A percentile compares a stretch with the other conserved stretches of the same genome.
These are phyloP conservation scores for Barnardius zonarius DNA, from an alignment of 2,113 vertebrate species.

Conservation along the genomic window DNA sequence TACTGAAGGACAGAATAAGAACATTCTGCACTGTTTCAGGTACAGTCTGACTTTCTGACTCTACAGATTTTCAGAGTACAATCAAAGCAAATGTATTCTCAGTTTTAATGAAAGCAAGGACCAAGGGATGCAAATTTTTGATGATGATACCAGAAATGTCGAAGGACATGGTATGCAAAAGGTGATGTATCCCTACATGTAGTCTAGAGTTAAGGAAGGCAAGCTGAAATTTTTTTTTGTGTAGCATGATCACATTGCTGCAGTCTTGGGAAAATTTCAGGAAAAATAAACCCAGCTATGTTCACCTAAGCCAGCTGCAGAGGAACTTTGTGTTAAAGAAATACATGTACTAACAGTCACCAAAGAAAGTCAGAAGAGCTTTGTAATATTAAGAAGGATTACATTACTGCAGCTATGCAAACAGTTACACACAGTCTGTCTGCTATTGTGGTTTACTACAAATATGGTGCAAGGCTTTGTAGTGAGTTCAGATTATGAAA, in stretches of 20 bases:
- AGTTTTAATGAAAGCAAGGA: neutral
- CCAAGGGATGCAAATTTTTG: neutral
- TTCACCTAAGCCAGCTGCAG: neutral
- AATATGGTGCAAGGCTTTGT: neutral
- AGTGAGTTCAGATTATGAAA: conserved; percentile 7
- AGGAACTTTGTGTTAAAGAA: neutral
- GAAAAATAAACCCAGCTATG: neutral
- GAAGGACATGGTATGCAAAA: neutral
- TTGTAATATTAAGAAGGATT: neutral
- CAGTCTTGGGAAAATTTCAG: neutral
- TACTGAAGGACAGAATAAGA: neutral
- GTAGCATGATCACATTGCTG: neutral
- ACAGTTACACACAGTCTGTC: neutral
- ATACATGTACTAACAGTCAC: neutral
- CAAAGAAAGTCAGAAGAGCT: neutral
- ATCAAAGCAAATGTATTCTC: neutral
- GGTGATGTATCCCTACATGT: neutral
- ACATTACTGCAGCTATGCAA: neutral
- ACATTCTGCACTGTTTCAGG: neutral
- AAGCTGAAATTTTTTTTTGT: neutral
- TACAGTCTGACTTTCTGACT: neutral
- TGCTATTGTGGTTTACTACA: neutral
- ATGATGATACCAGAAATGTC: neutral
- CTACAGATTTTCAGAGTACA: neutral
- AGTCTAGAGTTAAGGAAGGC: neutral